Percentiles rank a stretch among this genome's conserved stretches.
These are phyloP conservation scores for Ranitomeya imitator DNA, from an alignment of 2,113 vertebrate genomes.

Conservation along the genomic window DNA sequence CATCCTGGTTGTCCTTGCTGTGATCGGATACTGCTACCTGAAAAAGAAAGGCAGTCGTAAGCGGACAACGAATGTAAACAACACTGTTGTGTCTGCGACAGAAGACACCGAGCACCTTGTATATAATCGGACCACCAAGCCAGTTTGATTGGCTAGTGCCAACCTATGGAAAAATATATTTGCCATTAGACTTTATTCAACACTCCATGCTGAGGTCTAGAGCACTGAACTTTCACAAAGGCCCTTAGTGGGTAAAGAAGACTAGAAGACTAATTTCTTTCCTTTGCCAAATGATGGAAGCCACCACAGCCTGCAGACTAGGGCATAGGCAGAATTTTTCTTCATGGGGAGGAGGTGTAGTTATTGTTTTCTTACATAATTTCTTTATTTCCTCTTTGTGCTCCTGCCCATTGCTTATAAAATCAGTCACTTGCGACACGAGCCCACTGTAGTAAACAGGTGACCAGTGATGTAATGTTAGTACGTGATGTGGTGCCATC, in stretches of 20 bases:
- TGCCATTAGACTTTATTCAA: conserved; percentile 8
- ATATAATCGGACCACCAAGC: conserved; percentile 87
- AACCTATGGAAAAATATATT: conserved; percentile 24
- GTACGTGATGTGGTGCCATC: neutral
- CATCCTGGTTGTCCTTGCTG: conserved; percentile 75
- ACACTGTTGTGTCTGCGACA: conserved; percentile 69
- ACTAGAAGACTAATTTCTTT: neutral
- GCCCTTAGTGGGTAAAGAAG: neutral
- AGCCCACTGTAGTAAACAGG: neutral
- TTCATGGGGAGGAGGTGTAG: neutral
- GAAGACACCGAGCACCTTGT: conserved; percentile 86
- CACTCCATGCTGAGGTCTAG: conserved; percentile 53
- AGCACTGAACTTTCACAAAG: neutral
- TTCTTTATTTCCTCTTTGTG: neutral
- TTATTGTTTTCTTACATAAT: neutral
- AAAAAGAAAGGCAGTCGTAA: conserved; percentile 72
- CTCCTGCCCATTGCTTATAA: neutral
- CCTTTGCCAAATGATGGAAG: neutral
- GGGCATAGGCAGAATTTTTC: neutral
- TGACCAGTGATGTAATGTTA: neutral
- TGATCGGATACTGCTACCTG: conserved; percentile 82
- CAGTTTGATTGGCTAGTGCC: conserved; percentile 75
- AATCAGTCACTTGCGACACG: neutral
- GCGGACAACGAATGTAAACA: conserved; percentile 74
- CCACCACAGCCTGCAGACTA: neutral